phyloP scores from a whole-genome alignment of 2,113 vertebrate species.

The Triplophysa tibetana region DNA sequence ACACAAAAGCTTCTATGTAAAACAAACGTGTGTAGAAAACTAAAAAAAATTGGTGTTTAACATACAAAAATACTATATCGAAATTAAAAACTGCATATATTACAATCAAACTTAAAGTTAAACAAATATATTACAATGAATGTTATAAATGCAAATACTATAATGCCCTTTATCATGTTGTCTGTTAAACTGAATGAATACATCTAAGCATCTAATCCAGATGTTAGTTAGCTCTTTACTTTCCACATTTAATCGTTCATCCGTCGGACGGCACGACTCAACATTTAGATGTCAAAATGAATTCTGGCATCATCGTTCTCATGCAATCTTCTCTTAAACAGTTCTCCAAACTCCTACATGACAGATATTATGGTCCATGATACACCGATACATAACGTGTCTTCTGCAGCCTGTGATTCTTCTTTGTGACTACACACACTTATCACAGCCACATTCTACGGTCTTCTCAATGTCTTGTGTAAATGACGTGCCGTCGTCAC shows the following conservation, averaged over 20 bases:
- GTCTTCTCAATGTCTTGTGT: conserved; percentile 95
- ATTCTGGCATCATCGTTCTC: not conserved
- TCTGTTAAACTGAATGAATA: conserved; percentile 12
- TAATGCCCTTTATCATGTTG: not conserved
- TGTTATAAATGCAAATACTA: conserved; percentile 28
- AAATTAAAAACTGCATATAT: conserved; percentile 20
- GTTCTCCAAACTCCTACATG: conserved; percentile 16
- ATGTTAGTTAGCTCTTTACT: conserved; percentile 14
- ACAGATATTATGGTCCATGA: conserved; percentile 17
- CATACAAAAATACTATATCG: conserved; percentile 35
- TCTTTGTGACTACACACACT: conserved; percentile 79
- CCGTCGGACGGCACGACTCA: not conserved
- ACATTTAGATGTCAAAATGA: not conserved
- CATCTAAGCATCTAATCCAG: not conserved
- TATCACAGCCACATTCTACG: conserved; percentile 90
- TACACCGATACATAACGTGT: not conserved
- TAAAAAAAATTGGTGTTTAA: conserved; percentile 16
- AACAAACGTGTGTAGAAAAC: conserved; percentile 9
- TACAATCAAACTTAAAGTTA: conserved; percentile 26
- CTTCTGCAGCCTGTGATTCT: not conserved
- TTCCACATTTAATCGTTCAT: not conserved
- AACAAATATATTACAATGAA: conserved; percentile 24
- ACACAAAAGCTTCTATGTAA: not conserved
- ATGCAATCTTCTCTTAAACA: conserved; percentile 20
- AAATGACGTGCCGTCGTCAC: conserved; percentile 94